Conservation (phyloP, 2,797 vertebrate species). For the Phoebastria nigripes region DNA sequence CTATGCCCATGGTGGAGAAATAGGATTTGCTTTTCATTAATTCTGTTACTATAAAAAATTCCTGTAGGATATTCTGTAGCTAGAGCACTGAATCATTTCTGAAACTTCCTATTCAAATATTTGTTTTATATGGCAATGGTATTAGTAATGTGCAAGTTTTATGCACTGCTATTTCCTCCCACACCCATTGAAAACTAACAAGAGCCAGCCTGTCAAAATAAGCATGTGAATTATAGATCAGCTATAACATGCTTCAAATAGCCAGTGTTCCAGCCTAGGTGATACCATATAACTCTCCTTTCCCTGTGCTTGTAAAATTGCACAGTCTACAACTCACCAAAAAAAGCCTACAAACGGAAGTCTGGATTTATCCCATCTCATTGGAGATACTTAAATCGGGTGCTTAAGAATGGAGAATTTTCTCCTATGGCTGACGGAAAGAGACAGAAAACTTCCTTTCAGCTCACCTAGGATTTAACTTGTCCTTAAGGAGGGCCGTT, state of each 20-base stretch:
- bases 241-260: conserved; percentile 61
- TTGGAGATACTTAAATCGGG: neutral
- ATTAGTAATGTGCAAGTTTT: conserved; percentile 77
- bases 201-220: conserved; percentile 69
- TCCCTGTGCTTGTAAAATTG: conserved; percentile 5
- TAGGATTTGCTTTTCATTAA: conserved; percentile 63
- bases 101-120: conserved; percentile 73
- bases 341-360: conserved; percentile 9
- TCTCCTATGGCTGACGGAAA: neutral
- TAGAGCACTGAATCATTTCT: conserved; percentile 75
- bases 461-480: neutral
- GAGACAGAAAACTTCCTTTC: neutral
- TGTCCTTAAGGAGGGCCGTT: neutral
- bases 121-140: conserved; percentile 76
- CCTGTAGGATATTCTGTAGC: conserved; percentile 72
- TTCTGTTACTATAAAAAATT: conserved; percentile 69
- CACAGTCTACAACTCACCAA: neutral
- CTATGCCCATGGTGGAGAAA: conserved; percentile 26
- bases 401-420: neutral
- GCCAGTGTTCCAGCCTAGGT: conserved; percentile 40
- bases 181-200: conserved; percentile 72
- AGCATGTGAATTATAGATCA: conserved; percentile 58
- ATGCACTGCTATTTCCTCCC: conserved; percentile 71
- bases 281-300: conserved; percentile 26
- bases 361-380: neutral